Conservation (phyloP, 2,888 invertebrate genomes). For the Himalopsyche japonica region DNA sequence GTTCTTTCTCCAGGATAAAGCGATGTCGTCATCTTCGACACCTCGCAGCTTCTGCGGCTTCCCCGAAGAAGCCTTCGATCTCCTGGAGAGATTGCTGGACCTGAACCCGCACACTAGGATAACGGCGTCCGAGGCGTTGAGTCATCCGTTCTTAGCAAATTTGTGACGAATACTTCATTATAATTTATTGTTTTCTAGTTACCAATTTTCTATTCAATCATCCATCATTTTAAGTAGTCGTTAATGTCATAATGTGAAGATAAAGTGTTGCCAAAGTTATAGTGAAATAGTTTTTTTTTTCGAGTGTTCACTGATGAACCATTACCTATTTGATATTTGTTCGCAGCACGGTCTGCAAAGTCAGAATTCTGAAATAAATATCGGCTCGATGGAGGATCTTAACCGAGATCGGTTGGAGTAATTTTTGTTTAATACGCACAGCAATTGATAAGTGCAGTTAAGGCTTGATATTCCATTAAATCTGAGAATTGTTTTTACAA, state of each 20-base stretch:
- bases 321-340: not conserved
- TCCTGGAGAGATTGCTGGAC: slow-evolving; percentile 72
- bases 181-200: not conserved
- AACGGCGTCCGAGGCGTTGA: slow-evolving; percentile 73
- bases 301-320: not conserved
- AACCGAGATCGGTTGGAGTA: too few relatives aligned
- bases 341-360: not conserved
- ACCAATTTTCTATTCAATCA: not conserved
- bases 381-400: too few relatives aligned
- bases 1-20: not conserved
- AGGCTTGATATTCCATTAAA: too few relatives aligned
- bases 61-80: slow-evolving; percentile 74
- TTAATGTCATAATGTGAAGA: not conserved
- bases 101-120: slow-evolving; percentile 77
- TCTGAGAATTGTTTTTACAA: too few relatives aligned
- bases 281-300: not conserved
- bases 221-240: not conserved
- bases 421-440: too few relatives aligned
- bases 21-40: not conserved
- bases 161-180: slow-evolving; percentile 18
- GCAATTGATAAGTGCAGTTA: too few relatives aligned
- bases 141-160: slow-evolving; percentile 70
- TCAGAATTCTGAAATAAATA: too few relatives aligned
- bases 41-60: slow-evolving; percentile 51
- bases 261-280: not conserved